These are phyloP conservation scores for Aplysina aerophoba DNA, from an alignment of 37 sponge, comb jelly and placozoan genomes.

Conservation along the genomic window DNA sequence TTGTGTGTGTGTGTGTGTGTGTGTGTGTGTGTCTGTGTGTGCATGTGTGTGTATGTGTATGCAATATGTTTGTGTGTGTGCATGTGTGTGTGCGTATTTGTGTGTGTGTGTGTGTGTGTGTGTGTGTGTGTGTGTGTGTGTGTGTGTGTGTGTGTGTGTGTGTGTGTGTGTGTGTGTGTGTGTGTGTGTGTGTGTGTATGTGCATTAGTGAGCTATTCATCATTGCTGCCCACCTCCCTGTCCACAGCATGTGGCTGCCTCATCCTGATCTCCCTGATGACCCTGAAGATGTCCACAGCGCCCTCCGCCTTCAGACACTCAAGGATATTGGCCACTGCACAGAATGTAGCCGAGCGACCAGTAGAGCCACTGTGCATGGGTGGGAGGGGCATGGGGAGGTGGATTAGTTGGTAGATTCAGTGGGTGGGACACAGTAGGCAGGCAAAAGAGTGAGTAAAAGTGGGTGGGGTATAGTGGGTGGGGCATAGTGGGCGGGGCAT, in stretches of 20 bases:
- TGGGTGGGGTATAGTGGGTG: neutral
- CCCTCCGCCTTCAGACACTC: constrained; percentile 83
- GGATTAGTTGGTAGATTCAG: neutral
- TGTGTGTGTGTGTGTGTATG: constrained; percentile 24
- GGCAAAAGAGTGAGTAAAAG: neutral
- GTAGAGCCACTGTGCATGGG: constrained; percentile 38
- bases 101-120: constrained; percentile 56
- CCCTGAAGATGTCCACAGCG: constrained; percentile 62
- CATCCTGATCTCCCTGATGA: constrained; percentile 59
- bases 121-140: constrained; percentile 58
- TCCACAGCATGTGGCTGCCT: constrained; percentile 70
- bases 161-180: constrained; percentile 51
- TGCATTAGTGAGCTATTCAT: neutral
- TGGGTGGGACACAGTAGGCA: neutral
- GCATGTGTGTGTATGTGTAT: constrained; percentile 51
- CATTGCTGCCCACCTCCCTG: constrained; percentile 49
- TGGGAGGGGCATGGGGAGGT: too few species aligned
- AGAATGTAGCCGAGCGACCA: constrained; percentile 75
- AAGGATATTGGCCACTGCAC: constrained; percentile 58
- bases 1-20: constrained; percentile 53
- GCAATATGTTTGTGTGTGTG: constrained; percentile 48
- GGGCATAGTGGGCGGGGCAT: neutral
- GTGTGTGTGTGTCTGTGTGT: constrained; percentile 56
- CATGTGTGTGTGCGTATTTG: constrained; percentile 44
- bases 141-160: constrained; percentile 56